Percentiles rank a stretch among this genome's conserved stretches.
Evolutionary conservation across 2,113 vertebrate species (phyloP).

Genomic region (Typhlomys cinereus): DNA sequence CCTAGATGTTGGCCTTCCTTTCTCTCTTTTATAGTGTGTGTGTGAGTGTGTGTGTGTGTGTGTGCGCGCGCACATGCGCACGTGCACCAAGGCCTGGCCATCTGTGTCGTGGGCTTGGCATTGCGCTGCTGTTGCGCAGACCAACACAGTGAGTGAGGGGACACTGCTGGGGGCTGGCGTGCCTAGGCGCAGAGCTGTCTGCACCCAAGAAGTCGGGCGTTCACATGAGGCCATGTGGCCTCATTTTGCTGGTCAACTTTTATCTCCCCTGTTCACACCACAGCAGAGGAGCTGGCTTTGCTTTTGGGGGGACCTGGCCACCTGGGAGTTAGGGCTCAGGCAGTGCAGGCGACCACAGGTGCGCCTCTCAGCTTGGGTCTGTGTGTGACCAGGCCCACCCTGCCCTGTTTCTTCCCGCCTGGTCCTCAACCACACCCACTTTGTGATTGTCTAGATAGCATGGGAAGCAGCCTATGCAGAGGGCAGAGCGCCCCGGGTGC

Average conservation of each 20-base stretch:
- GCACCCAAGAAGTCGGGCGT: rapidly evolving
- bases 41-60: background rate
- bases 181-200: background rate
- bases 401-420: background rate
- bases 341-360: background rate
- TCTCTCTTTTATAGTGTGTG: background rate
- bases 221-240: background rate
- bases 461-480: background rate
- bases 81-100: background rate
- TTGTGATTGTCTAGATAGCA: background rate
- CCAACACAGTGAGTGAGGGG: too few relatives aligned
- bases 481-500: too few relatives aligned
- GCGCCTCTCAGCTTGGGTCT: background rate
- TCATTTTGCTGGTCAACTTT: background rate
- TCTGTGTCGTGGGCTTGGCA: background rate
- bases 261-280: background rate
- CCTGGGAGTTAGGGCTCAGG: background rate
- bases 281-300: background rate
- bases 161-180: background rate
- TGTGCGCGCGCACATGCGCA: rapidly evolving
- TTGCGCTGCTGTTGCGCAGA: too few relatives aligned
- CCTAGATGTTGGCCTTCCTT: rapidly evolving
- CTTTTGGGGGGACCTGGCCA: background rate
- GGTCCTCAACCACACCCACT: background rate
- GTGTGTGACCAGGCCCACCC: background rate